Evolutionary conservation across 2,888 invertebrate species (phyloP).

Genomic region (Orthosia gracilis): DNA sequence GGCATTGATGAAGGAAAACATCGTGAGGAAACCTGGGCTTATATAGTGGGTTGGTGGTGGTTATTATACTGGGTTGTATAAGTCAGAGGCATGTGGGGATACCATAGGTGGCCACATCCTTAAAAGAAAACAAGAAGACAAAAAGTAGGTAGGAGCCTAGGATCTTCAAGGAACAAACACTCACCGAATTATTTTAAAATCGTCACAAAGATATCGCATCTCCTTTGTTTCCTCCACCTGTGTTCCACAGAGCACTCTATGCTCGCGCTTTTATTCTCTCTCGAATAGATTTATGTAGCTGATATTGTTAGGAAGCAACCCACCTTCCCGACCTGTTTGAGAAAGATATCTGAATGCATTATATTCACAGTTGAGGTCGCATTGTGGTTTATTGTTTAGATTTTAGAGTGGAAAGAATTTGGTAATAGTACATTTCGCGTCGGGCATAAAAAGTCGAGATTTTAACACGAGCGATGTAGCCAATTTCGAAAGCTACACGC

Average conservation of each 20-base stretch:
- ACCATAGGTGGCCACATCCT: too few species aligned
- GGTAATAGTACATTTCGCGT: too few species aligned
- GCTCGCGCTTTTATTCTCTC: constrained; percentile 43
- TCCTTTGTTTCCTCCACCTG: constrained; percentile 31
- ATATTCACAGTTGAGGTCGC: constrained; percentile 26
- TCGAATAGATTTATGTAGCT: constrained; percentile 54
- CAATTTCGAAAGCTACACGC: too few species aligned
- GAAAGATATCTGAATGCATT: constrained; percentile 51
- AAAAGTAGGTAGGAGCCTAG: too few species aligned
- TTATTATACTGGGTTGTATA: too few species aligned
- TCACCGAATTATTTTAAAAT: neutral
- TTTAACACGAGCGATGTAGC: too few species aligned
- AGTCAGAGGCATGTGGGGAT: too few species aligned
- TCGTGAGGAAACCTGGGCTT: too few species aligned
- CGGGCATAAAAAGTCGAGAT: too few species aligned
- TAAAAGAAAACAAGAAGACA: too few species aligned
- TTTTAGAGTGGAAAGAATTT: neutral
- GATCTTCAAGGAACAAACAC: neutral
- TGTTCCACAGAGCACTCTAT: constrained; percentile 41
- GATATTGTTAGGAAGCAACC: constrained; percentile 54
- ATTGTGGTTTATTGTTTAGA: constrained; percentile 28
- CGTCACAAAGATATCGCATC: neutral
- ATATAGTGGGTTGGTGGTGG: too few species aligned
- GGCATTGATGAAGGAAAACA: too few species aligned
- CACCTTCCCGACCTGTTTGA: constrained; percentile 36